Evolutionary conservation across 2,888 invertebrate species (phyloP).

Genomic region (Rhodophaea formosa): DNA sequence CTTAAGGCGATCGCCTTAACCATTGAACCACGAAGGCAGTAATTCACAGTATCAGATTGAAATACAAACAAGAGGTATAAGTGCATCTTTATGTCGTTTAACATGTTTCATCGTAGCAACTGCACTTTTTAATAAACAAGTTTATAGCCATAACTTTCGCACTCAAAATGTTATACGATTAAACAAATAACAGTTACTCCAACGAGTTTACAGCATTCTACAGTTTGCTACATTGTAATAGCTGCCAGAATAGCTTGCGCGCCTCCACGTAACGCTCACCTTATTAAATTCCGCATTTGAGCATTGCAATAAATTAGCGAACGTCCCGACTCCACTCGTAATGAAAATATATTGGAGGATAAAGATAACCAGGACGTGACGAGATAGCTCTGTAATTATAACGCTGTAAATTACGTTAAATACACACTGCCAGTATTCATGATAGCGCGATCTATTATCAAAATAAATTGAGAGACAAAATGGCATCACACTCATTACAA

Average conservation of each 20-base stretch:
- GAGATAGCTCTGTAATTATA: constrained; percentile 9
- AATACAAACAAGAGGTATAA: too few species aligned
- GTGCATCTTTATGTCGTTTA: too few species aligned
- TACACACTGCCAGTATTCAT: background rate
- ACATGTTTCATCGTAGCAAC: too few species aligned
- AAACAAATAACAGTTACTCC: background rate
- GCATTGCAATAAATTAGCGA: constrained; percentile 57
- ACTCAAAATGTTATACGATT: background rate
- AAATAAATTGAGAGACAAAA: too few species aligned
- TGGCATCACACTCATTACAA: too few species aligned
- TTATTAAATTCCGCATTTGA: constrained; percentile 63
- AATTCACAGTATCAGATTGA: too few species aligned
- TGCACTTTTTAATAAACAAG: background rate
- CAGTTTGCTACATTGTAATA: constrained; percentile 4
- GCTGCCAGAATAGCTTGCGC: constrained; percentile 14
- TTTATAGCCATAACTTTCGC: background rate
- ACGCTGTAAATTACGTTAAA: constrained; percentile 3
- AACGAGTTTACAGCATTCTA: background rate
- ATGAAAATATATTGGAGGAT: constrained; percentile 54
- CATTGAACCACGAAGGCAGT: too few species aligned
- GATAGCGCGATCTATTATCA: background rate
- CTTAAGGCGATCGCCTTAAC: too few species aligned
- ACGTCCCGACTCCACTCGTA: constrained; percentile 42
- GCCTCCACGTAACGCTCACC: constrained; percentile 24
- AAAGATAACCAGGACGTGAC: constrained; percentile 27